These are phyloP conservation scores for Pterocles orientalis DNA, from an alignment of 2,113 vertebrate genomes.

Conservation along the genomic window DNA sequence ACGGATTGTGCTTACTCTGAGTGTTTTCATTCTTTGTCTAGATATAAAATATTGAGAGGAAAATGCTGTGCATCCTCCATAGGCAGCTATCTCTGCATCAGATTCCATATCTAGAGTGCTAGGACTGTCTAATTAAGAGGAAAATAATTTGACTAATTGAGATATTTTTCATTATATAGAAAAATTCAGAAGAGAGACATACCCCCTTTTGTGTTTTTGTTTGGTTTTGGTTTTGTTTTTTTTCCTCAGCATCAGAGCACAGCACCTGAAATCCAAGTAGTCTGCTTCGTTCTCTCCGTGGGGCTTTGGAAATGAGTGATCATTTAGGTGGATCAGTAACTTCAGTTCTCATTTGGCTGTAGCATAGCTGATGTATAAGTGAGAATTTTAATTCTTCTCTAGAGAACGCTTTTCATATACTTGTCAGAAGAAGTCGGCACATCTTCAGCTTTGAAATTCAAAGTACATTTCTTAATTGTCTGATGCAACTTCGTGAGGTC, in stretches of 20 bases:
- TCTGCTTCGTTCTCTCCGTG: background rate
- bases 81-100: background rate
- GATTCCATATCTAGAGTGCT: background rate
- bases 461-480: background rate
- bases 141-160: background rate
- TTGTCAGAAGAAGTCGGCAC: background rate
- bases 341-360: conserved; percentile 1
- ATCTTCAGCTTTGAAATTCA: conserved; percentile 16
- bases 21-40: background rate
- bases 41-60: background rate
- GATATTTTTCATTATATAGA: background rate
- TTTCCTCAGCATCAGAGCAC: background rate
- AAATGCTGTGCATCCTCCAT: background rate
- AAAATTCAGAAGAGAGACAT: background rate
- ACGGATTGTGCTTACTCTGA: background rate
- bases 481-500: background rate
- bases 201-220: background rate
- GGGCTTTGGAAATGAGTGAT: background rate
- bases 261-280: background rate
- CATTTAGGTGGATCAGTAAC: background rate
- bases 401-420: background rate
- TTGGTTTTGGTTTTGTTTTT: background rate
- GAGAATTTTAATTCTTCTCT: background rate
- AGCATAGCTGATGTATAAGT: background rate
- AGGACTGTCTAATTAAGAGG: background rate